phyloP scores from a whole-genome alignment of 2,113 vertebrate species.

The Chionodraco myersi region DNA sequence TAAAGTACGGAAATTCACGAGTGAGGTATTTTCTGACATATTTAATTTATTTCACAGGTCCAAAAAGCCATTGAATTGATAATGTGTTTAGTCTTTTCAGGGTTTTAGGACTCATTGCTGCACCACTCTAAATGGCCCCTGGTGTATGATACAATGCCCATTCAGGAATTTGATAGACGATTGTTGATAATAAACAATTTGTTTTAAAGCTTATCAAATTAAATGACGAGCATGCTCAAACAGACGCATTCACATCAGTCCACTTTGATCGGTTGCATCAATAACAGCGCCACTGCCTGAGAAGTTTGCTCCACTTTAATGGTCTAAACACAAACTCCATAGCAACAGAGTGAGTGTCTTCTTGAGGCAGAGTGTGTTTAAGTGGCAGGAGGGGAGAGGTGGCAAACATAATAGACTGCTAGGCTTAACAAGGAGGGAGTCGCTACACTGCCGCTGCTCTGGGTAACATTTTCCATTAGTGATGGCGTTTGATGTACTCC shows the following conservation, averaged over 20 bases:
- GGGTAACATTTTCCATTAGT: conserved; percentile 38
- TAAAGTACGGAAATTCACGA: too few relatives aligned
- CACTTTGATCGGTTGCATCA: conserved; percentile 19
- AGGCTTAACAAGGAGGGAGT: conserved; percentile 40
- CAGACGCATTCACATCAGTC: neutral
- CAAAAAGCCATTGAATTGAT: too few relatives aligned
- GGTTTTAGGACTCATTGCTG: too few relatives aligned
- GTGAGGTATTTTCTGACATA: too few relatives aligned
- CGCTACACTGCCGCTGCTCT: conserved; percentile 32
- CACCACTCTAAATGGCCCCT: too few relatives aligned
- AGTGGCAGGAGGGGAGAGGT: conserved; percentile 52
- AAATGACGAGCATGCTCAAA: neutral
- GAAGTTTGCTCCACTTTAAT: neutral
- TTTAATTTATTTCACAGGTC: too few relatives aligned
- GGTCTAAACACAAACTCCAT: conserved; percentile 52
- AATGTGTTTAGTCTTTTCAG: too few relatives aligned
- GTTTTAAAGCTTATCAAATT: neutral
- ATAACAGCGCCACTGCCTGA: conserved; percentile 7
- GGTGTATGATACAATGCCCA: neutral
- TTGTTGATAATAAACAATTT: neutral
- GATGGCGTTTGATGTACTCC: conserved; percentile 37
- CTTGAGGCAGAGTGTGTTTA: conserved; percentile 53
- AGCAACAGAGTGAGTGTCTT: conserved; percentile 63
- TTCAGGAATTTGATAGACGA: neutral
- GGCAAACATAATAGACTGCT: conserved; percentile 56